Percentiles rank a stretch among this genome's conserved stretches.
phyloP scores from a whole-genome alignment of 2,888 invertebrate genomes.

The Callyntrura sp. region DNA sequence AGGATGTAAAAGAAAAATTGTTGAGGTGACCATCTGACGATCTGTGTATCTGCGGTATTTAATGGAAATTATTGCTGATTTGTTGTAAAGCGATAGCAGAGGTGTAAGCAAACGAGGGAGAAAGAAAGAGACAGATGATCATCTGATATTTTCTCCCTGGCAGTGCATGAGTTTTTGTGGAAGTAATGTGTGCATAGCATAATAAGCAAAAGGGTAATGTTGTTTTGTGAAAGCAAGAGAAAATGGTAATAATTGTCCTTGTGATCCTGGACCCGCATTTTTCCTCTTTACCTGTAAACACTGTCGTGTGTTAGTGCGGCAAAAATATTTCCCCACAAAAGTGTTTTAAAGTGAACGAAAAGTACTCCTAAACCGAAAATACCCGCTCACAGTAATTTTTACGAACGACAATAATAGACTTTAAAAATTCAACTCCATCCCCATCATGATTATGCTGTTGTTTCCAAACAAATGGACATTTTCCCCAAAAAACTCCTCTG shows the following conservation, averaged over 20 bases:
- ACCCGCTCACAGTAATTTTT: not conserved
- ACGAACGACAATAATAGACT: not conserved
- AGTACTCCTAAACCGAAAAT: not conserved
- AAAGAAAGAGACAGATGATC: slow-evolving; percentile 49
- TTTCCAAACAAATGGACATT: not conserved
- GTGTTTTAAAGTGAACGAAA: not conserved
- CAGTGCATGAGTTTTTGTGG: slow-evolving; percentile 23
- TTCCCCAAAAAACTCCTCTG: not conserved
- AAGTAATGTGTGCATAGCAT: slow-evolving; percentile 15
- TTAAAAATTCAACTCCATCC: not conserved
- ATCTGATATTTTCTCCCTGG: slow-evolving; percentile 44
- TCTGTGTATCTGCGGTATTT: slow-evolving; percentile 61
- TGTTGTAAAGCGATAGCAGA: slow-evolving; percentile 40
- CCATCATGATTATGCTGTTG: not conserved
- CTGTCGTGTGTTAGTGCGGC: not conserved
- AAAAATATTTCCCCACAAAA: not conserved
- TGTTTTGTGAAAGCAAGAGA: not conserved
- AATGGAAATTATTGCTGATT: slow-evolving; percentile 57
- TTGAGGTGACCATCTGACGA: slow-evolving; percentile 56
- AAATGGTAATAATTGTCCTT: not conserved
- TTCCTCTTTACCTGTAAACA: not conserved
- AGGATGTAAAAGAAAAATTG: slow-evolving; percentile 60
- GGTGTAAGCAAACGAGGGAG: not conserved
- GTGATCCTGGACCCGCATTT: not conserved
- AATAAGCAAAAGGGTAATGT: not conserved